A percentile compares a stretch with the other conserved stretches of the same genome.
These are phyloP conservation scores for Syngnathus rostellatus DNA, from an alignment of 2,797 vertebrate genomes.

Conservation along the genomic window DNA sequence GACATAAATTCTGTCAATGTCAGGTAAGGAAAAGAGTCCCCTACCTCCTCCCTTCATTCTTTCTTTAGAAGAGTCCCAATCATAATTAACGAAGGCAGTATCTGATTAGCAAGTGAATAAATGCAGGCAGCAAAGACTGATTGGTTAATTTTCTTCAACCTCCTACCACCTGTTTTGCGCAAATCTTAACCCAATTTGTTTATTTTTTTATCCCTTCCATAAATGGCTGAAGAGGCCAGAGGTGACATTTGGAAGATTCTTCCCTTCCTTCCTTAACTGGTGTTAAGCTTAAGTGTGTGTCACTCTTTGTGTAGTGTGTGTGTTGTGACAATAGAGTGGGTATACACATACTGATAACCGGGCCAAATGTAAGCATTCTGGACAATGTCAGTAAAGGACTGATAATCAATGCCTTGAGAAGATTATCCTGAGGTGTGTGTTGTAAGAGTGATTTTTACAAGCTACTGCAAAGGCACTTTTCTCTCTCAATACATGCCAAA, in stretches of 20 bases:
- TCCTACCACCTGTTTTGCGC: slow-evolving; percentile 75
- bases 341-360: background rate
- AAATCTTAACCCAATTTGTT: slow-evolving; percentile 77
- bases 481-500: no score
- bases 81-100: slow-evolving; percentile 76
- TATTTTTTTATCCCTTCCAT: slow-evolving; percentile 71
- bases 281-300: slow-evolving; percentile 32
- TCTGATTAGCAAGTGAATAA: slow-evolving; percentile 77
- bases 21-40: slow-evolving; percentile 6
- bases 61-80: slow-evolving; percentile 64
- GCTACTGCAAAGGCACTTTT: no score
- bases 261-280: slow-evolving; percentile 41
- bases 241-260: slow-evolving; percentile 70
- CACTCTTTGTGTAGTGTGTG: background rate
- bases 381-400: background rate
- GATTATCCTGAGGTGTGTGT: no score
- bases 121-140: slow-evolving; percentile 73
- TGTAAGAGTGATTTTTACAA: no score
- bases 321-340: background rate
- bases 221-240: slow-evolving; percentile 69
- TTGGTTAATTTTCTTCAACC: slow-evolving; percentile 75
- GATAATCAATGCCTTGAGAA: no score
- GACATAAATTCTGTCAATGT: slow-evolving; percentile 59
- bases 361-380: background rate
- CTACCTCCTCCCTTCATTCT: slow-evolving; percentile 12